Evolutionary conservation across 2,797 vertebrate species (phyloP), one percentile per base, ranked within the genome.

Genomic region (Neosilurus hyrtlii): DNA sequence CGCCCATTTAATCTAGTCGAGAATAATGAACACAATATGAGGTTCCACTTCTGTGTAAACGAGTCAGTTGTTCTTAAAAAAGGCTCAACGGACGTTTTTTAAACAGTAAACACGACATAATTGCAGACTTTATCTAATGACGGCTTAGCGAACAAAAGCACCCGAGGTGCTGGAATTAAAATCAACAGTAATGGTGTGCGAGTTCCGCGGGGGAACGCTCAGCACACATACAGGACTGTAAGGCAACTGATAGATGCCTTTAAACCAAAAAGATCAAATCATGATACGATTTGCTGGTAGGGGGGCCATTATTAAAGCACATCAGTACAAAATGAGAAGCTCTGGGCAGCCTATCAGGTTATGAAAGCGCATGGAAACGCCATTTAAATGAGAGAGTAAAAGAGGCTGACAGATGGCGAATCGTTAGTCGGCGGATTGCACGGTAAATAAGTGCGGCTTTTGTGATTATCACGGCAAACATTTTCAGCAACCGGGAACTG

Each of bases 231-330:
- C 61, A 84, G 85, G 86, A 88, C 56, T 59, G 0, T 37, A 37
- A 76, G 74, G 74, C 30, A 12, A 62, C 74, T 43, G 89, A 90
- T 90, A 83, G 74, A 89, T 86, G 81, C 84, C 83, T 86, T 86
- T 77, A 85, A 86, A 85, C 82, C 86, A 80, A 82, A 82, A 86
- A 86, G 83, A 84, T 86, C 73, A 84, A 87, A 87, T 87, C 86
- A 86, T 86, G 82, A 65, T 72, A 75, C 71, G 66, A 65, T 82
- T 81, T 79, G 84, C 86, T 77, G 79, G 81, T 59, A 68, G 85
- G 82, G 52, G 83, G 80, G 86, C 74, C 84, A 85, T 90, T 88
- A 89, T 87, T 89, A 84, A 86, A 83, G 85, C 80, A 82, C 86
- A 88, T 86, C 84, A 86, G 86, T 87, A 84, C 84, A 84, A 88